Evolutionary conservation across 2,888 invertebrate species (phyloP).

Genomic region (Himalopsyche kuldschensis): DNA sequence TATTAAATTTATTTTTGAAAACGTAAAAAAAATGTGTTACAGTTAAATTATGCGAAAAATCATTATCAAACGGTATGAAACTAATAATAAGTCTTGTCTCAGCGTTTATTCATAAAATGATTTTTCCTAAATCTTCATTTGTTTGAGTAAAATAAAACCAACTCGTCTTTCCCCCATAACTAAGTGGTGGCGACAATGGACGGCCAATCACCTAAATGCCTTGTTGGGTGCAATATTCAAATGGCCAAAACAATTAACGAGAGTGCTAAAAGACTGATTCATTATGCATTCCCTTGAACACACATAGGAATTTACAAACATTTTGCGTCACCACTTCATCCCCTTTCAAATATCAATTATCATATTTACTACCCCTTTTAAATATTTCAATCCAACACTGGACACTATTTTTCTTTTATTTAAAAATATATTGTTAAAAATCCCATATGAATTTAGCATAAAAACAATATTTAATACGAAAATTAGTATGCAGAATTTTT

Average conservation of each 20-base stretch:
- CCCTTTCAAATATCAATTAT: neutral
- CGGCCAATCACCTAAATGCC: constrained; percentile 59
- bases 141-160: constrained; percentile 17
- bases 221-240: constrained; percentile 55
- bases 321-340: neutral
- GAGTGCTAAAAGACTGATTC: constrained; percentile 49
- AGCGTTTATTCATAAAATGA: too few relatives aligned
- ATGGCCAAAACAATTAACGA: constrained; percentile 61
- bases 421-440: constrained; percentile 46
- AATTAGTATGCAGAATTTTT: too few relatives aligned
- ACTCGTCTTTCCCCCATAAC: constrained; percentile 41
- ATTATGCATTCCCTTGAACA: constrained; percentile 28
- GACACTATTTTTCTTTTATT: constrained; percentile 31
- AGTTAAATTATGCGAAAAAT: too few relatives aligned
- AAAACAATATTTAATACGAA: too few relatives aligned
- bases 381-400: constrained; percentile 44
- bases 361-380: neutral
- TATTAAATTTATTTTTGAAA: too few relatives aligned
- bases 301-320: neutral
- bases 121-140: neutral
- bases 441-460: too few relatives aligned
- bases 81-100: too few relatives aligned
- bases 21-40: too few relatives aligned
- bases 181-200: constrained; percentile 45
- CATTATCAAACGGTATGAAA: too few relatives aligned